phyloP scores from a whole-genome alignment of 2,113 vertebrate species.

The Xenopus laevis region DNA sequence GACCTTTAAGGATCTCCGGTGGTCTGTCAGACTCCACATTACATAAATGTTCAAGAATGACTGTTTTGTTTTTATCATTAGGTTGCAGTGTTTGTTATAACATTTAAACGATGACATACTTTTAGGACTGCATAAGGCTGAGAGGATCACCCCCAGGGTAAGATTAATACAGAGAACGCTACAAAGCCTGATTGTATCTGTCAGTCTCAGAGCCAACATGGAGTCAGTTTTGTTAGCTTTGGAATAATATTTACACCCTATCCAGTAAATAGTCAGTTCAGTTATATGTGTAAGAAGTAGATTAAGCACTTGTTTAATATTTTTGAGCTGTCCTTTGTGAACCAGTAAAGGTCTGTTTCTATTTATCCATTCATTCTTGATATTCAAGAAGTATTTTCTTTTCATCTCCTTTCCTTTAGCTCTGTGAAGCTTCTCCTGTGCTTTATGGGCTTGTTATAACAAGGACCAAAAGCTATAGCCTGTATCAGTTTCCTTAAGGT shows the following conservation, averaged over 20 bases:
- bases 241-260: conserved; percentile 1
- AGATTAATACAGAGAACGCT: background rate
- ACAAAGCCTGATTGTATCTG: background rate
- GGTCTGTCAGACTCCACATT: background rate
- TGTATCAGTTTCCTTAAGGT: too few species aligned
- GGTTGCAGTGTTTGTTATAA: background rate
- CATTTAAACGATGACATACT: background rate
- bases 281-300: background rate
- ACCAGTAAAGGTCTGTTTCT: background rate
- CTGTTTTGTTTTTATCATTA: background rate
- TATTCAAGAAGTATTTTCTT: background rate
- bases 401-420: background rate
- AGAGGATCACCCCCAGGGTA: background rate
- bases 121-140: background rate
- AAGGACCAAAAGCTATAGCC: background rate
- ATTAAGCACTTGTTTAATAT: background rate
- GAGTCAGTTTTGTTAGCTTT: background rate
- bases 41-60: background rate
- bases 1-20: too few species aligned
- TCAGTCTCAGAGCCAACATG: background rate
- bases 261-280: background rate
- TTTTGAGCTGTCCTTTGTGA: background rate
- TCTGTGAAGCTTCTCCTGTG: background rate
- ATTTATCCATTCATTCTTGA: background rate
- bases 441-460: background rate